Percentiles rank a stretch among this genome's conserved stretches.
Conservation (phyloP, 2,113 vertebrate species). For the Hydropotes inermis region DNA sequence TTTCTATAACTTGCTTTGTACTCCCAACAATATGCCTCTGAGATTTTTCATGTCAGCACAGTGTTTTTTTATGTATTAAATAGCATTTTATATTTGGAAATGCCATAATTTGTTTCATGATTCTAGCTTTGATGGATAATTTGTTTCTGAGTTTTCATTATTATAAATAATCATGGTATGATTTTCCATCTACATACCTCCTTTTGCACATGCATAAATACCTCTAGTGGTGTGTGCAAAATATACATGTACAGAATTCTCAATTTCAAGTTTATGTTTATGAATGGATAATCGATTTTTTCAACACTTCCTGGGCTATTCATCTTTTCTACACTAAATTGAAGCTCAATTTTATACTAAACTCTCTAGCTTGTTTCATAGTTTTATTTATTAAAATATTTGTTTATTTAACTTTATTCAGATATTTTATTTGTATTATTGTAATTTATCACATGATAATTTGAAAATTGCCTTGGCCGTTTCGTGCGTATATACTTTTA, state of each 20-base stretch:
- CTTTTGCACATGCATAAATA: neutral
- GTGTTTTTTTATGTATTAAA: neutral
- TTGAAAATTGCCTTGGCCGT: neutral
- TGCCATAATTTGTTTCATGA: neutral
- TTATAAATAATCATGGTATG: neutral
- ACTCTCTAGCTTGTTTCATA: neutral
- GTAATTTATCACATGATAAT: neutral
- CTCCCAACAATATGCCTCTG: neutral
- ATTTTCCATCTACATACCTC: neutral
- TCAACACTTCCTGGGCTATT: neutral
- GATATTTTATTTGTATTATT: neutral
- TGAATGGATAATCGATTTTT: neutral
- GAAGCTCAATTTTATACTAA: neutral
- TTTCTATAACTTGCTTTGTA: neutral
- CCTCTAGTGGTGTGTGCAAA: neutral
- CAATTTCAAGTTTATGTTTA: neutral
- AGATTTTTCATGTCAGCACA: neutral
- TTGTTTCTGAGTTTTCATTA: neutral
- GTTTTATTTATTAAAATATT: neutral
- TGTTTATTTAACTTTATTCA: neutral
- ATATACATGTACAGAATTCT: neutral
- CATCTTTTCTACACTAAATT: neutral
- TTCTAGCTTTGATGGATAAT: neutral
- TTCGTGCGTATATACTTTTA: neutral
- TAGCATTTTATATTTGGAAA: neutral